Percentiles rank a stretch among this genome's conserved stretches.
Evolutionary conservation across 2,888 invertebrate species (phyloP).

Genomic region (Drosophila birchii): DNA sequence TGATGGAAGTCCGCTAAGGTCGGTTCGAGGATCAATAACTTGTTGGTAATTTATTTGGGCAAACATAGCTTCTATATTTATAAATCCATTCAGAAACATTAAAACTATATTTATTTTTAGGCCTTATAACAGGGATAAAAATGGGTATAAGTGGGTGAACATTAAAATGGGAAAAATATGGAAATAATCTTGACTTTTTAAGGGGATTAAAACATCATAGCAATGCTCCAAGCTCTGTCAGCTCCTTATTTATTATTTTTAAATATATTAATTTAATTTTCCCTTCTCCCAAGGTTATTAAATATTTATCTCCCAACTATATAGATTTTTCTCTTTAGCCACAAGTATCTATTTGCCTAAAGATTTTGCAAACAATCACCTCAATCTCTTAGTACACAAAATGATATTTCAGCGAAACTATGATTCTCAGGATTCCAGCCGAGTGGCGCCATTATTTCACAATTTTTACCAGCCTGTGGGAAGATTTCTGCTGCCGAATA

Average conservation of each 20-base stretch:
- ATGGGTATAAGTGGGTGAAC: background rate
- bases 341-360: constrained; percentile 39
- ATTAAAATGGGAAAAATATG: background rate
- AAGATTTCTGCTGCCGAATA: constrained; percentile 28
- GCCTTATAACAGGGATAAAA: background rate
- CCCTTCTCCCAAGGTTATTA: too few species aligned
- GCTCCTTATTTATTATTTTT: too few species aligned
- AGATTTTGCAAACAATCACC: constrained; percentile 24
- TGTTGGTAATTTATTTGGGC: constrained; percentile 1
- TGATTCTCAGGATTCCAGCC: constrained; percentile 21
- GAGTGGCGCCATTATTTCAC: constrained; percentile 18
- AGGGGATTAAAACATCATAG: too few species aligned
- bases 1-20: background rate
- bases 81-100: background rate
- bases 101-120: constrained; percentile 9
- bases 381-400: constrained; percentile 44
- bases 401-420: constrained; percentile 29
- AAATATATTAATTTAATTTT: too few species aligned
- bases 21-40: constrained; percentile 9
- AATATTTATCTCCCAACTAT: background rate
- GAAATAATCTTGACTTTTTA: too few species aligned
- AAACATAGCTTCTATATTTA: background rate
- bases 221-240: too few species aligned
- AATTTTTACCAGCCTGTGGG: constrained; percentile 7
- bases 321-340: background rate